phyloP scores from a whole-genome alignment of 2,113 vertebrate species.

The Paratilapia polleni region DNA sequence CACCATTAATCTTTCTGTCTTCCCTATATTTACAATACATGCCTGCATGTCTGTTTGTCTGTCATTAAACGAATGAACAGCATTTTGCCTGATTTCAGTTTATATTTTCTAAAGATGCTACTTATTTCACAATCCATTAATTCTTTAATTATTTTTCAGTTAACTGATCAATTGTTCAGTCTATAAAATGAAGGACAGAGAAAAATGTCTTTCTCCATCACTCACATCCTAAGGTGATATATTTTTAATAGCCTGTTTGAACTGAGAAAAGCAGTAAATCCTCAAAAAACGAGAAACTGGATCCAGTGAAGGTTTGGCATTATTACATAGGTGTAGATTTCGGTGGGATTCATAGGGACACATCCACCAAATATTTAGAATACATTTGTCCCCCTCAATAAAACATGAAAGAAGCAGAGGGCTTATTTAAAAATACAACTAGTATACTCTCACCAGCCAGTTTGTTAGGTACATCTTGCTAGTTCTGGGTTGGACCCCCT shows the following conservation, averaged over 20 bases:
- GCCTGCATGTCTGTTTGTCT: background rate
- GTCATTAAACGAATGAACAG: background rate
- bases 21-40: too few species aligned
- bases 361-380: too few species aligned
- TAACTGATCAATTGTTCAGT: background rate
- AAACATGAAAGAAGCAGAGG: too few species aligned
- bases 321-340: background rate
- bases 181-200: background rate
- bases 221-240: background rate
- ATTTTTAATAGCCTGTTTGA: constrained; percentile 6
- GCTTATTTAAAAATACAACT: too few species aligned
- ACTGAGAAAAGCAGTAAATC: background rate
- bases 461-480: too few species aligned
- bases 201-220: background rate
- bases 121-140: background rate
- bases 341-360: too few species aligned
- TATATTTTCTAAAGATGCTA: background rate
- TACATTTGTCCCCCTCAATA: too few species aligned
- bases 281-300: background rate
- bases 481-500: too few species aligned
- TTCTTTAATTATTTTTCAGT: background rate
- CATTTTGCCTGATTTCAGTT: background rate
- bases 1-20: background rate
- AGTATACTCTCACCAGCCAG: too few species aligned
- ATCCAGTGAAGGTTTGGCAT: background rate